Evolutionary conservation across 2,797 vertebrate species (phyloP).

Genomic region (Xerus rutilus): DNA sequence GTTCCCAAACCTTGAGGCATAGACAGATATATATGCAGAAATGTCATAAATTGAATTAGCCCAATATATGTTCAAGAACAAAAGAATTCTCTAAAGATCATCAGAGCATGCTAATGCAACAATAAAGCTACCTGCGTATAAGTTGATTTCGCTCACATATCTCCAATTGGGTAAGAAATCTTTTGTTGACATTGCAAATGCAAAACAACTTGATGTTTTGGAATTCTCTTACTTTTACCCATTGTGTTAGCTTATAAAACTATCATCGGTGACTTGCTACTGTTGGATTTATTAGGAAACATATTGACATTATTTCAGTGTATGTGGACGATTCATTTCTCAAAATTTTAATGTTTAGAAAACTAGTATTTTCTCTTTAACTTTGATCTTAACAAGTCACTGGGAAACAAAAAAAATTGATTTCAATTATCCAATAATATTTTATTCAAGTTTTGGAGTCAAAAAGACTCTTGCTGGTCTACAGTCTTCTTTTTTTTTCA

Average conservation of each 20-base stretch:
- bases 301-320: not conserved
- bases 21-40: constrained; percentile 53
- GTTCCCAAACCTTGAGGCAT: not conserved
- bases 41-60: constrained; percentile 59
- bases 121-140: not conserved
- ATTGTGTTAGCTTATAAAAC: not conserved
- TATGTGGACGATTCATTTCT: not conserved
- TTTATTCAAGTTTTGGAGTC: not conserved
- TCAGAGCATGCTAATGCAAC: not conserved
- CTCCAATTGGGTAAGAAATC: not conserved
- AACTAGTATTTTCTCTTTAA: not conserved
- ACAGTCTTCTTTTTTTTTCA: not conserved
- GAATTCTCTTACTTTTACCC: not conserved
- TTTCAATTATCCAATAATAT: not conserved
- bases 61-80: constrained; percentile 34
- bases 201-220: not conserved
- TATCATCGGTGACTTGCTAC: not conserved
- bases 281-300: constrained; percentile 19
- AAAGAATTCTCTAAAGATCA: constrained; percentile 41
- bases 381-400: not conserved
- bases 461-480: not conserved
- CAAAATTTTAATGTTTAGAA: not conserved
- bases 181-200: constrained; percentile 9
- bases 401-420: not conserved
- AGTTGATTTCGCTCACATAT: not conserved